Percentiles rank a stretch among this genome's conserved stretches.
These are phyloP conservation scores for Rhagoletis pomonella DNA, from an alignment of 1,140 invertebrate species.

Conservation along the genomic window DNA sequence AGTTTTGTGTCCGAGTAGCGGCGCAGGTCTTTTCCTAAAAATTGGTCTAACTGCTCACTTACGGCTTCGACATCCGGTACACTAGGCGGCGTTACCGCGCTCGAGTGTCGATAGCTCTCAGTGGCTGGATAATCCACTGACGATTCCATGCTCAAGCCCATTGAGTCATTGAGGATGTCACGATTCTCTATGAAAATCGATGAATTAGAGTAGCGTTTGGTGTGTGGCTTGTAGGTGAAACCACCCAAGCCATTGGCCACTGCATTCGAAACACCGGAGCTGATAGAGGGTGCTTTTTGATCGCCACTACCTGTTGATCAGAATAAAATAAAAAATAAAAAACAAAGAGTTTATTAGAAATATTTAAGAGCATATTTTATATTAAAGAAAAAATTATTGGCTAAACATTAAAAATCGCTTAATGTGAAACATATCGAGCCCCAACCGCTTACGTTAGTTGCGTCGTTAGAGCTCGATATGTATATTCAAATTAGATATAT, in stretches of 20 bases:
- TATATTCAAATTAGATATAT: no score
- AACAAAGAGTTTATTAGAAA: not conserved
- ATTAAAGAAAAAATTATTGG: not conserved
- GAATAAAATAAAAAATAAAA: not conserved
- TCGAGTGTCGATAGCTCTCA: constrained; percentile 62
- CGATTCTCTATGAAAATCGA: constrained; percentile 73
- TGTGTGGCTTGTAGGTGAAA: constrained; percentile 69
- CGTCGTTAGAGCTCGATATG: no score
- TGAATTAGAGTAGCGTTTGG: constrained; percentile 69
- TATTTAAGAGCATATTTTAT: not conserved
- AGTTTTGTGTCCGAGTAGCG: constrained; percentile 76
- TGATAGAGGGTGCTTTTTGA: constrained; percentile 68
- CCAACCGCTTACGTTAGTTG: no score
- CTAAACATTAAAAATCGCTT: no score
- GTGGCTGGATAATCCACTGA: constrained; percentile 60
- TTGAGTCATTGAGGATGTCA: constrained; percentile 72
- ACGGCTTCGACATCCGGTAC: constrained; percentile 60
- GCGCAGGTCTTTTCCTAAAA: constrained; percentile 65
- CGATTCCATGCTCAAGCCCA: constrained; percentile 61
- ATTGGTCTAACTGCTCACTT: constrained; percentile 61
- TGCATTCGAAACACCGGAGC: constrained; percentile 69
- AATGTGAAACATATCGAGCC: no score
- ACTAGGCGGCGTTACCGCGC: constrained; percentile 63
- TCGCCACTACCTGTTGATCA: constrained; percentile 67
- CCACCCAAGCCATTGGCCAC: constrained; percentile 70